Evolutionary conservation across 1,140 invertebrate species (phyloP).

Genomic region (Drosophila mayri): DNA sequence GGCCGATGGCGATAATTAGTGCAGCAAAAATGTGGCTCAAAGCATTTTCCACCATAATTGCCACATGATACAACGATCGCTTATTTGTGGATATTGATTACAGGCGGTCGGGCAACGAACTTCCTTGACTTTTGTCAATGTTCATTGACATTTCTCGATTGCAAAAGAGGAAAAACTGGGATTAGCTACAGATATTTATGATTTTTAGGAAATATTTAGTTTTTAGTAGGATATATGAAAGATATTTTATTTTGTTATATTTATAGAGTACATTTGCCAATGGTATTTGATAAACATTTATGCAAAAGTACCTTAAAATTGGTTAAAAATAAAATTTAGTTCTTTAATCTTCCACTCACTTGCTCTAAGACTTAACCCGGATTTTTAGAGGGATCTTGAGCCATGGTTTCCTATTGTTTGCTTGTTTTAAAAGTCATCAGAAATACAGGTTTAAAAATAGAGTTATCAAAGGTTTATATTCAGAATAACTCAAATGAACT

Average conservation of each 20-base stretch:
- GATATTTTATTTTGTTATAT: too few species aligned
- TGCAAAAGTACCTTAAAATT: background rate
- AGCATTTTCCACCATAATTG: slow-evolving; percentile 41
- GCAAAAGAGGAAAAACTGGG: background rate
- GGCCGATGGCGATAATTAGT: slow-evolving; percentile 52
- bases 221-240: background rate
- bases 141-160: slow-evolving; percentile 3
- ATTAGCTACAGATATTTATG: background rate
- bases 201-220: background rate
- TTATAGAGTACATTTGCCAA: too few species aligned
- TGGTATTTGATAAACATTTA: background rate
- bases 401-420: background rate
- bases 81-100: slow-evolving; percentile 16
- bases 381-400: background rate
- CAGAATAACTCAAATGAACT: background rate
- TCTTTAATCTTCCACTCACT: background rate
- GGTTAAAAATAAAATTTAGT: background rate
- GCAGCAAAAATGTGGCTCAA: slow-evolving; percentile 52
- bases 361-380: background rate
- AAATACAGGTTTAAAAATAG: background rate
- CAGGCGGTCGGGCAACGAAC: slow-evolving; percentile 42
- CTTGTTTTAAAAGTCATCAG: background rate
- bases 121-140: slow-evolving; percentile 45
- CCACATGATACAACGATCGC: slow-evolving; percentile 38
- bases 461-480: background rate